These are phyloP conservation scores for Saccopteryx leptura DNA, from an alignment of 2,113 vertebrate species.

Conservation along the genomic window DNA sequence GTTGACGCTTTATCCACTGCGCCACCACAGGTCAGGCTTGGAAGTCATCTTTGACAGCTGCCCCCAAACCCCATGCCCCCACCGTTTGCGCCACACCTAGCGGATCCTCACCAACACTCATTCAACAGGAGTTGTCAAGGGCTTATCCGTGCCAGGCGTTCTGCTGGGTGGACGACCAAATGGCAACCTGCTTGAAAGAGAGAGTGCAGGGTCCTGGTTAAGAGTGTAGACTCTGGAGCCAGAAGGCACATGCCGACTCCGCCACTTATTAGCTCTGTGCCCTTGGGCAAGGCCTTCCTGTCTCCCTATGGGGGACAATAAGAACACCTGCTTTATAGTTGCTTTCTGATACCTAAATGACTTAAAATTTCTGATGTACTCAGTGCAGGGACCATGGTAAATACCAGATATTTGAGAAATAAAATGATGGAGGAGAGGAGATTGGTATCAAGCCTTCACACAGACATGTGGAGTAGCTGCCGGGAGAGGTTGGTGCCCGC, in stretches of 20 bases:
- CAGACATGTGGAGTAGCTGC: background rate
- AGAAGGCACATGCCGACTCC: background rate
- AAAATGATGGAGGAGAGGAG: background rate
- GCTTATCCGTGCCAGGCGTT: background rate
- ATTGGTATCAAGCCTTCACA: background rate
- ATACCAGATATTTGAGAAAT: background rate
- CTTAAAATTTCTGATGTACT: background rate
- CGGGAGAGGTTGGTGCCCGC: too few species aligned
- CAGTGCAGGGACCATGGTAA: background rate
- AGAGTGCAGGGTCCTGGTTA: background rate
- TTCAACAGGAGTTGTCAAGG: background rate
- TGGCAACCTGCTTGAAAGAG: background rate
- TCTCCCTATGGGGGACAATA: background rate
- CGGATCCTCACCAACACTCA: background rate
- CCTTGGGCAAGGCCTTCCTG: background rate
- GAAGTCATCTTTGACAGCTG: background rate
- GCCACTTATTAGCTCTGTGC: background rate
- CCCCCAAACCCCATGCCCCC: too few species aligned
- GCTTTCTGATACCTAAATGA: background rate
- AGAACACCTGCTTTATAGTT: background rate
- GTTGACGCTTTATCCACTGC: too few species aligned
- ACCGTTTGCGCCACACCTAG: background rate
- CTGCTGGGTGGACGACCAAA: background rate
- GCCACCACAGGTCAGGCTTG: too few species aligned
- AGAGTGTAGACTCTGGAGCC: background rate